Percentiles rank a stretch among this genome's conserved stretches.
Evolutionary conservation across 1,140 invertebrate genomes (phyloP).

Genomic region (Kradibia gibbosae): DNA sequence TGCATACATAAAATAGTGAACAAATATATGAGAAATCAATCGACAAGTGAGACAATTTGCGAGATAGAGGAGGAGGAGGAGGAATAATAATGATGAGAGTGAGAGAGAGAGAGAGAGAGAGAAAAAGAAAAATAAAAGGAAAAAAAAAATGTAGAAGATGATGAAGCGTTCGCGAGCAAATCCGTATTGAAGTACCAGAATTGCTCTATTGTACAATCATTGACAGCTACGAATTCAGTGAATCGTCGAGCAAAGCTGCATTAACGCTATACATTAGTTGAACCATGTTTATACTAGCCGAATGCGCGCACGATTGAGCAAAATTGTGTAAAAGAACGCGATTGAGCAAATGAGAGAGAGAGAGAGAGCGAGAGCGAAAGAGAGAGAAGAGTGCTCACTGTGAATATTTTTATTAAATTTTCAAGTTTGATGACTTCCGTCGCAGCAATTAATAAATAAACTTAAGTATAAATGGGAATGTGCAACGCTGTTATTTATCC

Average conservation of each 20-base stretch:
- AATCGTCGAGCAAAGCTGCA: slow-evolving; percentile 43
- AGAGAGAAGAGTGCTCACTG: slow-evolving; percentile 70
- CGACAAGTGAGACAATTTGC: slow-evolving; percentile 27
- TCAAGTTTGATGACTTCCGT: slow-evolving; percentile 74
- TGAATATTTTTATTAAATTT: slow-evolving; percentile 76
- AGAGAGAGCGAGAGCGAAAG: slow-evolving; percentile 58
- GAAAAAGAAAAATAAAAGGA: no score
- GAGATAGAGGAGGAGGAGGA: no score
- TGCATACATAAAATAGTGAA: slow-evolving; percentile 47
- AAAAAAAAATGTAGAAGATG: not conserved
- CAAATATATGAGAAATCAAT: slow-evolving; percentile 43
- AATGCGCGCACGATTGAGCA: slow-evolving; percentile 48
- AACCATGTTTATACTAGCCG: slow-evolving; percentile 43
- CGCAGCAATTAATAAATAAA: slow-evolving; percentile 74
- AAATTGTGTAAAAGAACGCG: slow-evolving; percentile 58
- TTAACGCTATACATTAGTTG: slow-evolving; percentile 37
- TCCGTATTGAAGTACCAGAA: slow-evolving; percentile 23
- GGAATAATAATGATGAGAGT: no score
- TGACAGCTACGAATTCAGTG: slow-evolving; percentile 30
- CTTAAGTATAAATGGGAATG: slow-evolving; percentile 68
- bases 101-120: no score
- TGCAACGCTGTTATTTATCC: slow-evolving; percentile 19
- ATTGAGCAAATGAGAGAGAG: slow-evolving; percentile 63
- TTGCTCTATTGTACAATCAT: slow-evolving; percentile 26
- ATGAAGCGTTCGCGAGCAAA: slow-evolving; percentile 31